These are phyloP conservation scores for Tupaia chinensis DNA, from an alignment of 2,113 vertebrate species.

Conservation along the genomic window DNA sequence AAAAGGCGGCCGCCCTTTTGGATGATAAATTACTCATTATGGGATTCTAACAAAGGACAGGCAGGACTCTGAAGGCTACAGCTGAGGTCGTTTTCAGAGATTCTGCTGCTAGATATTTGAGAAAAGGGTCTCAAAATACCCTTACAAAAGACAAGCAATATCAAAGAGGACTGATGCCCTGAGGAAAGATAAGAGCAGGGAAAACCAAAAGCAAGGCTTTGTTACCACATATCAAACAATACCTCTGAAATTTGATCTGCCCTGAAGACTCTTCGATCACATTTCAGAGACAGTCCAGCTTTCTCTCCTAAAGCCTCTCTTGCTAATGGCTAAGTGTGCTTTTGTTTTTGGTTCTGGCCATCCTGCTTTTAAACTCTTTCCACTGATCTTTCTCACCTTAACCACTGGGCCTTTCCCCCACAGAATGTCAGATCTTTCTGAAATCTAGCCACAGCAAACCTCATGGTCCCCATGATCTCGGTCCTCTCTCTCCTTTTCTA, in stretches of 20 bases:
- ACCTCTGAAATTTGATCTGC: constrained; percentile 26
- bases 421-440: background rate
- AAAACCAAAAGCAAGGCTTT: constrained; percentile 23
- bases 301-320: background rate
- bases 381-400: background rate
- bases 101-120: constrained; percentile 31
- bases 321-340: background rate
- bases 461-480: background rate
- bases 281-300: constrained; percentile 30
- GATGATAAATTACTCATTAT: background rate
- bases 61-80: background rate
- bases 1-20: background rate
- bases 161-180: background rate
- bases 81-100: background rate
- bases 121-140: constrained; percentile 11
- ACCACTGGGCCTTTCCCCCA: background rate
- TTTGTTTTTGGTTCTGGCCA: constrained; percentile 10
- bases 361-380: constrained; percentile 10
- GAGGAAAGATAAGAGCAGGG: background rate
- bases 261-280: constrained; percentile 2
- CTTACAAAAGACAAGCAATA: constrained; percentile 20
- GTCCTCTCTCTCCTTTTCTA: background rate
- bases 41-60: constrained; percentile 31
- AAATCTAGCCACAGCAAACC: background rate
- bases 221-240: background rate